phyloP scores from a whole-genome alignment of 2,113 vertebrate genomes.

The Henicopernis longicauda region DNA sequence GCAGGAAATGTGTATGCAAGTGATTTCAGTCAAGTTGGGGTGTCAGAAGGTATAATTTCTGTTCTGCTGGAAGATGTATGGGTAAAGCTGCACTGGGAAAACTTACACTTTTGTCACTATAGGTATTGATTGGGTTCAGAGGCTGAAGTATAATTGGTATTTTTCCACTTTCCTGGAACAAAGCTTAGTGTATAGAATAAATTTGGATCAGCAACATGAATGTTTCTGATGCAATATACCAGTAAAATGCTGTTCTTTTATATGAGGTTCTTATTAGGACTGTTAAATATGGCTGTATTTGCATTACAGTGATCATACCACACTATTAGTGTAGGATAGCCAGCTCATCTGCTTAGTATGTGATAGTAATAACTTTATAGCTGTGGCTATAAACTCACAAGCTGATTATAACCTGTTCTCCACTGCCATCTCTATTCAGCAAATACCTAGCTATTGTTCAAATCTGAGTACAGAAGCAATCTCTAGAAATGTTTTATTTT shows the following conservation, averaged over 20 bases:
- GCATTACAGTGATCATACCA: not conserved
- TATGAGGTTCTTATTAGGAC: not conserved
- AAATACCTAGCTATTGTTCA: not conserved
- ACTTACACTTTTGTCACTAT: not conserved
- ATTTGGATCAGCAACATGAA: not conserved
- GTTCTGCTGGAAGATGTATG: not conserved
- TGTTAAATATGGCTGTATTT: not conserved
- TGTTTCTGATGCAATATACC: not conserved
- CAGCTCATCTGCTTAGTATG: not conserved
- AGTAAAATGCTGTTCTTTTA: not conserved
- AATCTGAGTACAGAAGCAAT: not conserved
- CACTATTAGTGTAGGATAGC: not conserved
- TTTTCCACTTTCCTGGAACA: not conserved
- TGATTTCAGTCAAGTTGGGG: not conserved
- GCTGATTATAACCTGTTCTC: not conserved
- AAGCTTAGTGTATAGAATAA: not conserved
- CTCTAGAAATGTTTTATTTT: not conserved
- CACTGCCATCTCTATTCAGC: not conserved
- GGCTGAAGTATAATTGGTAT: not conserved
- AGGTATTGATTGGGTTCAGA: not conserved
- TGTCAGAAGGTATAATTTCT: not conserved
- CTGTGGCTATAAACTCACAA: not conserved
- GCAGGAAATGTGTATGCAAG: not conserved
- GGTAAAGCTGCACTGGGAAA: not conserved
- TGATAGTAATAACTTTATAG: not conserved